Base-by-base conservation (phyloP, 2,113 vertebrate species). In the Albula glossodonta region DNA sequence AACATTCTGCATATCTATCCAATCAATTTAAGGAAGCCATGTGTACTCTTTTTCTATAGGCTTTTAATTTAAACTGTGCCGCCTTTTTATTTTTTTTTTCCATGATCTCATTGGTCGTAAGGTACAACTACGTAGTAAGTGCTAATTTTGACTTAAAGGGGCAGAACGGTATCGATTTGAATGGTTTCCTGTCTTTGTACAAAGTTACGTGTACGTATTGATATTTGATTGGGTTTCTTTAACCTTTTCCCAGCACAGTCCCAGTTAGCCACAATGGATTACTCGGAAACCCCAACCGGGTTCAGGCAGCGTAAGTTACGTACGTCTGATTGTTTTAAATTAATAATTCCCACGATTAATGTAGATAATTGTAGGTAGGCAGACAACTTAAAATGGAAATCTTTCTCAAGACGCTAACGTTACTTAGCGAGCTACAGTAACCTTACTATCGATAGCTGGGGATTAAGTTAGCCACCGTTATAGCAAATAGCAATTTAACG, bases 221-320 rank as follows among this genome's bases (percentile, higher is more conserved):
- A 56, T 51, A 57, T 84, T 56, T 56, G 31, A 84, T 70, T 50
- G 52, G 77, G 66, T 31, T 56, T 74, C 78, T 57, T 22, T 41
- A 41, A 41, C 31, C 31, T 41, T 41, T 41, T 41, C 31, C 31
- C 31, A 41, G 31, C 31, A 1, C 19, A 51, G 25, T 50, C 41
- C 31, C 70, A 74, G 48, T 81, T 80, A 17, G 13, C 48, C 57
- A 19, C 53, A 19, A 95, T 96, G 95, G 94, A 95, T 90, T 95
- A 92, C 50, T 85, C 91, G 1, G 85, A 91, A 5, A 85, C 90
- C 66, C 93, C 94, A 13, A 93, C 90, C 80, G 94, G 91, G 49
- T 95, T 92, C 92, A 94, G 94, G 93, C 95, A 94, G 90, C 95
- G 95, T 96, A 95, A 95, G 95, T 96, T 93, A 93, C 94, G 93